These are phyloP conservation scores for Oryzias dopingdopingensis DNA, from an alignment of 2,797 vertebrate species.

Conservation along the genomic window DNA sequence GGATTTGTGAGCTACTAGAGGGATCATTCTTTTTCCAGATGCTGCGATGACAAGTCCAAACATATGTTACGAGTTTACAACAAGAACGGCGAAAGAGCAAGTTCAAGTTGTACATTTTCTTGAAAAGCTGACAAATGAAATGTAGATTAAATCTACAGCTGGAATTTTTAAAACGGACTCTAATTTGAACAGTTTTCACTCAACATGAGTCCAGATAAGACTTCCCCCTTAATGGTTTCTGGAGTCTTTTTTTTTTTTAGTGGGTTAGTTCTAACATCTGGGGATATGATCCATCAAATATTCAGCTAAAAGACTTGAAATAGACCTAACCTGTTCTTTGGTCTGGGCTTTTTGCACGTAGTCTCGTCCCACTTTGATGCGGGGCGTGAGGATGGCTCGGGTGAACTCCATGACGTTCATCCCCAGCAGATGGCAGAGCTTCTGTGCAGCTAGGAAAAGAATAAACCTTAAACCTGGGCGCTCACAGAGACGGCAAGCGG, in stretches of 20 bases:
- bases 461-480: not conserved
- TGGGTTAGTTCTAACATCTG: not conserved
- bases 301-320: not conserved
- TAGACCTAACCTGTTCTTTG: constrained; percentile 88
- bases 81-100: not conserved
- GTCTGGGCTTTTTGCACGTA: constrained; percentile 99
- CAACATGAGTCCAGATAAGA: not conserved
- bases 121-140: constrained; percentile 6
- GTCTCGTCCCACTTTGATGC: constrained; percentile 96
- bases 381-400: constrained; percentile 89
- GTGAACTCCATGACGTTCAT: constrained; percentile 97
- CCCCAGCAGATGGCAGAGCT: constrained; percentile 93
- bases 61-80: not conserved
- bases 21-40: constrained; percentile 7
- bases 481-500: not conserved
- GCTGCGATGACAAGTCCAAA: constrained; percentile 12
- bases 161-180: not conserved
- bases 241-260: not conserved
- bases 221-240: not conserved
- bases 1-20: not conserved
- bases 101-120: not conserved
- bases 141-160: not conserved
- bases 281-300: not conserved
- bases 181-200: not conserved
- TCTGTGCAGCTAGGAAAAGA: constrained; percentile 86